phyloP scores from a whole-genome alignment of 2,888 invertebrate species.

The Tineola bisselliella region DNA sequence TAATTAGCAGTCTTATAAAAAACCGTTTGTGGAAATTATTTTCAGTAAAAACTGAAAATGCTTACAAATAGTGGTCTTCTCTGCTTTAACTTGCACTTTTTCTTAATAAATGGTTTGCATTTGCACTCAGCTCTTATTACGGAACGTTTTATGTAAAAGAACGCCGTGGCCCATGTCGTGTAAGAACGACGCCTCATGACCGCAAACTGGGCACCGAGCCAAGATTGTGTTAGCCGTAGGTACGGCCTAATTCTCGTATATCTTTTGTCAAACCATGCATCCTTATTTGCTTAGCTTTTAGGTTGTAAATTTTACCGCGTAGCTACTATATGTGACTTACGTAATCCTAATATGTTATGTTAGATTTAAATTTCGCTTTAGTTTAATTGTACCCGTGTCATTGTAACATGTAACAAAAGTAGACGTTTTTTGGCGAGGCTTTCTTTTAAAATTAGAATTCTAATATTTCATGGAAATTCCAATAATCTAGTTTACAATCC shows the following conservation, averaged over 20 bases:
- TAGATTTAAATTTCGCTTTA: background rate
- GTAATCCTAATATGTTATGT: background rate
- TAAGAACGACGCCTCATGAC: constrained; percentile 29
- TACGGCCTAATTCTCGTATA: constrained; percentile 4
- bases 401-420: background rate
- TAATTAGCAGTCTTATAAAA: no score
- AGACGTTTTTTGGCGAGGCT: background rate
- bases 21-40: background rate
- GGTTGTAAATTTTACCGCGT: constrained; percentile 6
- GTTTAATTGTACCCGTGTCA: background rate
- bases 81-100: constrained; percentile 33
- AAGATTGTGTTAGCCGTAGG: constrained; percentile 18
- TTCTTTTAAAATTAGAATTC: background rate
- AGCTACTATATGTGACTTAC: background rate
- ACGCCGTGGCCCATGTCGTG: constrained; percentile 23
- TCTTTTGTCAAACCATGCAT: constrained; percentile 11
- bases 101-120: constrained; percentile 48
- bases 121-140: constrained; percentile 21
- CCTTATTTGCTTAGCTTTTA: constrained; percentile 5
- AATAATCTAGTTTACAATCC: background rate
- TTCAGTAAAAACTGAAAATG: background rate
- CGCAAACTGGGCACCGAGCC: constrained; percentile 33
- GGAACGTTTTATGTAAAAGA: constrained; percentile 32
- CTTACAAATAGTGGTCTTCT: constrained; percentile 22
- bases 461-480: constrained; percentile 1